Evolutionary conservation across 2,888 invertebrate genomes (phyloP).

Genomic region (Oscheius myriophilus): DNA sequence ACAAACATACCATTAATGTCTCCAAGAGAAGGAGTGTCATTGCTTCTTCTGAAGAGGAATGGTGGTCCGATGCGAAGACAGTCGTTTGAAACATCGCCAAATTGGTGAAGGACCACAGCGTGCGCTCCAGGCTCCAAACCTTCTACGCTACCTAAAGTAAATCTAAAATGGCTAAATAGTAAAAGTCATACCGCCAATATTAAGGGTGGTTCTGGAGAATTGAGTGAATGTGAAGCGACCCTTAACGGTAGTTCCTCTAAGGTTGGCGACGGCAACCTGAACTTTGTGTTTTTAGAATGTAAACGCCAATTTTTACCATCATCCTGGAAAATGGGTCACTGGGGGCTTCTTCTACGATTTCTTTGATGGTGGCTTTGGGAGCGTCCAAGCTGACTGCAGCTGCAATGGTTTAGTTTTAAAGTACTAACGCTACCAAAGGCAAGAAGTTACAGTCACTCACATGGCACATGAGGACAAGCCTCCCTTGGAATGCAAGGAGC

Average conservation of each 20-base stretch:
- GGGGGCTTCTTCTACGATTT: constrained; percentile 37
- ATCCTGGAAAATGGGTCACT: constrained; percentile 29
- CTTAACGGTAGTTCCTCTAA: constrained; percentile 34
- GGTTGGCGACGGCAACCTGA: constrained; percentile 48
- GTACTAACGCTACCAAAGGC: too few species aligned
- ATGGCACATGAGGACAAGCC: constrained; percentile 33
- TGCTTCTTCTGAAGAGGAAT: constrained; percentile 29
- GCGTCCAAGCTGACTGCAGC: constrained; percentile 40
- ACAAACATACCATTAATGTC: constrained; percentile 35
- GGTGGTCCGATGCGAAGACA: constrained; percentile 48
- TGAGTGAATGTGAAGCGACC: constrained; percentile 47
- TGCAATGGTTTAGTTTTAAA: not conserved
- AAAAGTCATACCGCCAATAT: constrained; percentile 34
- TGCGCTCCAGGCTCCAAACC: constrained; percentile 42
- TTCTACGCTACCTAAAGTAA: constrained; percentile 37
- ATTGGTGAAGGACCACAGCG: constrained; percentile 54
- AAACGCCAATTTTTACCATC: constrained; percentile 14
- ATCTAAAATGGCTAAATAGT: not conserved
- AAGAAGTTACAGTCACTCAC: not conserved
- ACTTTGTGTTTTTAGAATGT: not conserved
- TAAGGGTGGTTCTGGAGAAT: constrained; percentile 34
- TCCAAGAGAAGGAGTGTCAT: constrained; percentile 37
- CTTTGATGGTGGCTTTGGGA: constrained; percentile 39
- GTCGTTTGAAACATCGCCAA: constrained; percentile 50
- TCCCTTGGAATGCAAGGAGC: constrained; percentile 55